Evolutionary conservation across 2,113 vertebrate genomes (phyloP).

Genomic region (Erythrocercus mccallii): DNA sequence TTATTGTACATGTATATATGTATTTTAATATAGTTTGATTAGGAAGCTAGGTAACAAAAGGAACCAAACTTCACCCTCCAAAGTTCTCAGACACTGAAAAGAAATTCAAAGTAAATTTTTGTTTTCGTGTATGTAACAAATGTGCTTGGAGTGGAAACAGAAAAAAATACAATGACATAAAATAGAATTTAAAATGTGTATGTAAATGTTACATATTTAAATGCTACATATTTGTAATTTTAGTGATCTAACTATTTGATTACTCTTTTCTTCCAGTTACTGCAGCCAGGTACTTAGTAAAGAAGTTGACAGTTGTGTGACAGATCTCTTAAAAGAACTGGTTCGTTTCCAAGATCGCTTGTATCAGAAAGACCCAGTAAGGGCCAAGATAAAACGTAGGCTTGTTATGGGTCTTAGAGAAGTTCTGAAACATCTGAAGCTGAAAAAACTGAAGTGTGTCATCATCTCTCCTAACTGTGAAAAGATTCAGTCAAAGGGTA

Average conservation of each 20-base stretch:
- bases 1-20: not conserved
- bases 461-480: conserved; percentile 98
- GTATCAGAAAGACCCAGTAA: conserved; percentile 95
- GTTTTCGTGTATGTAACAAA: not conserved
- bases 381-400: conserved; percentile 93
- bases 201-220: not conserved
- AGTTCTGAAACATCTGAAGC: conserved; percentile 93
- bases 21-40: not conserved
- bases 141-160: not conserved
- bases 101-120: not conserved
- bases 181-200: not conserved
- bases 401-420: conserved; percentile 95
- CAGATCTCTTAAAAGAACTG: conserved; percentile 87
- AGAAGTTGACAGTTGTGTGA: conserved; percentile 92
- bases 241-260: not conserved
- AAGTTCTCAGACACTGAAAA: not conserved
- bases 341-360: conserved; percentile 96
- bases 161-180: not conserved
- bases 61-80: not conserved
- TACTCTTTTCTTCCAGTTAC: conserved; percentile 77
- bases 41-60: not conserved
- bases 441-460: conserved; percentile 91
- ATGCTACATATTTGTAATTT: not conserved
- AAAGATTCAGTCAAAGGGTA: conserved; percentile 94
- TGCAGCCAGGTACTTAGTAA: conserved; percentile 95